Conservation (phyloP, 2,113 vertebrate genomes). For the Casuarius casuarius region DNA sequence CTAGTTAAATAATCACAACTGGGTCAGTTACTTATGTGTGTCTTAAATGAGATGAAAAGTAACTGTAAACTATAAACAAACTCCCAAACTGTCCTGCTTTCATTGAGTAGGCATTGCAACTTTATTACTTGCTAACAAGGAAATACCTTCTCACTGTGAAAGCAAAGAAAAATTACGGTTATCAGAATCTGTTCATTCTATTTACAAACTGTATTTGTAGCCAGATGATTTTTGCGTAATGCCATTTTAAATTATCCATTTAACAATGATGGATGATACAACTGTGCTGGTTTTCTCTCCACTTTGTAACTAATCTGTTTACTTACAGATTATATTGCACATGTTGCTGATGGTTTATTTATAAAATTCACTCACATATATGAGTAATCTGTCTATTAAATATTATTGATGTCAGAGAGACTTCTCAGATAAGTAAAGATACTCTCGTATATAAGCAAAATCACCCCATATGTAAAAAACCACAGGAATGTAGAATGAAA, state of each 20-base stretch:
- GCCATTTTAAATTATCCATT: conserved; percentile 52
- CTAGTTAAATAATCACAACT: background rate
- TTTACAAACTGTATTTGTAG: conserved; percentile 25
- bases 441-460: background rate
- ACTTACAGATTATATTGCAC: conserved; percentile 27
- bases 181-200: conserved; percentile 11
- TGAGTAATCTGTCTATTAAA: conserved; percentile 15
- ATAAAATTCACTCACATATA: conserved; percentile 28
- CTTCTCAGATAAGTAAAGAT: conserved; percentile 6
- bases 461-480: background rate
- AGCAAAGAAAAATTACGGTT: background rate
- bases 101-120: background rate
- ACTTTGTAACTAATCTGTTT: conserved; percentile 9
- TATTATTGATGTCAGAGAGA: background rate
- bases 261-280: conserved; percentile 38
- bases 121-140: background rate
- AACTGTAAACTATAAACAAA: background rate
- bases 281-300: background rate
- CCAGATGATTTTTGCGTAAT: conserved; percentile 52
- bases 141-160: conserved; percentile 1
- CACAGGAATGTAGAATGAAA: background rate
- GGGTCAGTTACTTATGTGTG: background rate
- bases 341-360: conserved; percentile 46
- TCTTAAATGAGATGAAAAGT: background rate
- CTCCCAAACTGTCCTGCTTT: background rate